Percentiles rank a stretch among this genome's conserved stretches.
phyloP scores from a whole-genome alignment of 2,888 invertebrate species.

The Limenitis camilla region DNA sequence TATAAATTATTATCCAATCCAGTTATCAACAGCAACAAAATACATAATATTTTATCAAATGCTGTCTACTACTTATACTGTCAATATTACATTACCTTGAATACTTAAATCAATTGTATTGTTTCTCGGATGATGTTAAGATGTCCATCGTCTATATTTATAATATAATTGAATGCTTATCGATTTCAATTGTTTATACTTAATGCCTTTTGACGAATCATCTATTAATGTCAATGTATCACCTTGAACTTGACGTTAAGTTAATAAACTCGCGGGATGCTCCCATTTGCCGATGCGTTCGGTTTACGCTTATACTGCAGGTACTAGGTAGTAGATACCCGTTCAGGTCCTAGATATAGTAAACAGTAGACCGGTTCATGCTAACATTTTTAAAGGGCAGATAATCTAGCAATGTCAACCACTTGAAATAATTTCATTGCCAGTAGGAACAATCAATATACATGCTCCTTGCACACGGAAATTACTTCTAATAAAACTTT shows the following conservation, averaged over 20 bases:
- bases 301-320: slow-evolving; percentile 19
- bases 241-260: slow-evolving; percentile 62
- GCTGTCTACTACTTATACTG: no score
- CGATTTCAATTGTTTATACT: slow-evolving; percentile 18
- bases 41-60: no score
- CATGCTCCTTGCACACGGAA: background rate
- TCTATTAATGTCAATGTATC: slow-evolving; percentile 67
- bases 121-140: background rate
- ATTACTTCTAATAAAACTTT: background rate
- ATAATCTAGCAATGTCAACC: slow-evolving; percentile 28
- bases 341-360: slow-evolving; percentile 46
- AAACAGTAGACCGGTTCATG: slow-evolving; percentile 52
- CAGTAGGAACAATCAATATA: slow-evolving; percentile 4
- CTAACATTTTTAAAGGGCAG: slow-evolving; percentile 52
- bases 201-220: slow-evolving; percentile 55
- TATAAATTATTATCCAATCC: no score
- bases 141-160: slow-evolving; percentile 6
- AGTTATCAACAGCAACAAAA: no score
- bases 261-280: slow-evolving; percentile 48
- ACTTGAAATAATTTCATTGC: slow-evolving; percentile 28
- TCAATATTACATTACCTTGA: background rate
- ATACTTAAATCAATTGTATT: background rate
- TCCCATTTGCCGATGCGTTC: slow-evolving; percentile 37
- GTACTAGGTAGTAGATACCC: slow-evolving; percentile 36
- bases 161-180: slow-evolving; percentile 15